Conservation (phyloP, 2,888 invertebrate genomes). For the Ichneumoninae sp. region DNA sequence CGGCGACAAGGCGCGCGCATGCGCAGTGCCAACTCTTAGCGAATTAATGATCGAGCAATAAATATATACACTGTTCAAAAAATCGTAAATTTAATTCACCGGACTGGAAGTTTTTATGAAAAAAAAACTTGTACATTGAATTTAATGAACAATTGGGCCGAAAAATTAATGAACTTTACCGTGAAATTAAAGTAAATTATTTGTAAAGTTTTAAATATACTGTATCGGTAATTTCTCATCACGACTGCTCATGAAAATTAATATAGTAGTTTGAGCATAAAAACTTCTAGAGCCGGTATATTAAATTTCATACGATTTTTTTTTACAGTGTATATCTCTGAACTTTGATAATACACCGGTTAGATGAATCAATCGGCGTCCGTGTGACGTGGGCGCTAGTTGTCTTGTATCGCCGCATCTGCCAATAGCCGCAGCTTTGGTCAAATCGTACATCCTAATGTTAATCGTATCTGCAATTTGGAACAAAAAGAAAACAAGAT, state of each 20-base stretch:
- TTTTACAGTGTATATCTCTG: not conserved
- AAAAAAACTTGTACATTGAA: too few species aligned
- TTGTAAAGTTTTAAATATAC: not conserved
- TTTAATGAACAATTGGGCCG: too few species aligned
- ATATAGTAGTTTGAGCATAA: too few species aligned
- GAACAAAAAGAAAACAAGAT: slow-evolving; percentile 37
- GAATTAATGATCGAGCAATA: slow-evolving; percentile 14
- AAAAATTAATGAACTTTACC: too few species aligned
- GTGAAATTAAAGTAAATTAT: too few species aligned
- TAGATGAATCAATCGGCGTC: slow-evolving; percentile 55
- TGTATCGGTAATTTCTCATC: not conserved
- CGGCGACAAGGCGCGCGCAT: not conserved
- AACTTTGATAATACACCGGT: not conserved
- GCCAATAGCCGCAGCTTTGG: slow-evolving; percentile 47
- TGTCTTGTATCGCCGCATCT: slow-evolving; percentile 78
- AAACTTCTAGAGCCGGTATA: too few species aligned
- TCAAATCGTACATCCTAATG: slow-evolving; percentile 33
- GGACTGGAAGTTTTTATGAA: too few species aligned
- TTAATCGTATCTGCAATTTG: not conserved
- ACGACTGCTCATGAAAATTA: too few species aligned
- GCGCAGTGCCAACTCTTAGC: not conserved
- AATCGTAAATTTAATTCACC: too few species aligned
- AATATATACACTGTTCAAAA: not conserved
- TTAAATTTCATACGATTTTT: too few species aligned
- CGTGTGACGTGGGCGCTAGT: slow-evolving; percentile 81